Percentiles rank a stretch among this genome's conserved stretches.
Evolutionary conservation across 1,140 invertebrate genomes (phyloP).

Genomic region (Manduca sexta): DNA sequence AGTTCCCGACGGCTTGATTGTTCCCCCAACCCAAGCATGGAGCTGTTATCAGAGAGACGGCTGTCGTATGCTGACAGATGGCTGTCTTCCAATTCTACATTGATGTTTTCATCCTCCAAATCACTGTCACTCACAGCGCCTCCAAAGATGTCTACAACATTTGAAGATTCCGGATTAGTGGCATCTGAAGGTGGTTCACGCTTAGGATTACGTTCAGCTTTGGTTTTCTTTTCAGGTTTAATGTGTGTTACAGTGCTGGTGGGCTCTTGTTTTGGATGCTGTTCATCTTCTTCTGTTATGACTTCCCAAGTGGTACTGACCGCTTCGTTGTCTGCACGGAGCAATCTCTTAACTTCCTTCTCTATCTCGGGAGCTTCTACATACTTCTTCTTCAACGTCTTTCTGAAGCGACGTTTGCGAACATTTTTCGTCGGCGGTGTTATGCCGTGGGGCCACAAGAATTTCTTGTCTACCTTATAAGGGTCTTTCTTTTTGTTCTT

Average conservation of each 20-base stretch:
- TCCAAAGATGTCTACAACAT: too few relatives aligned
- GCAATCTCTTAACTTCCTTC: slow-evolving; percentile 94
- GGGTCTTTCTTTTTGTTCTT: slow-evolving; percentile 93
- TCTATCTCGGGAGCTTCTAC: slow-evolving; percentile 98
- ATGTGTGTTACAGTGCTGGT: slow-evolving; percentile 37
- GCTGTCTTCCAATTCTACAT: too few relatives aligned
- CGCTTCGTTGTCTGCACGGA: slow-evolving; percentile 94
- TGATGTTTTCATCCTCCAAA: slow-evolving; percentile 81
- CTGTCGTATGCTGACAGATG: too few relatives aligned
- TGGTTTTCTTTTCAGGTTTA: too few relatives aligned
- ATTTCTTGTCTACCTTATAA: slow-evolving; percentile 95
- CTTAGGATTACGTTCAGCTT: slow-evolving; percentile 39
- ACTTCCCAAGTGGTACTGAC: slow-evolving; percentile 94
- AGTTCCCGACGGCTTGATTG: slow-evolving; percentile 15
- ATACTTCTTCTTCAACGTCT: slow-evolving; percentile 97
- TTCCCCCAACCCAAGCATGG: slow-evolving; percentile 76
- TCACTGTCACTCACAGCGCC: slow-evolving; percentile 90
- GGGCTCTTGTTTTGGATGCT: slow-evolving; percentile 72
- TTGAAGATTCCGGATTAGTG: too few relatives aligned
- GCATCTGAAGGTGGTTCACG: slow-evolving; percentile 51
- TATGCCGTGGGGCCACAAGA: slow-evolving; percentile 92
- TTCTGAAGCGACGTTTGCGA: too few relatives aligned
- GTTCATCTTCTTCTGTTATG: slow-evolving; percentile 92
- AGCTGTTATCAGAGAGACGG: slow-evolving; percentile 85
- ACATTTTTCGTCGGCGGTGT: too few relatives aligned